Evolutionary conservation across 2,797 vertebrate species (phyloP).

Genomic region (Enteromius paludinosus): DNA sequence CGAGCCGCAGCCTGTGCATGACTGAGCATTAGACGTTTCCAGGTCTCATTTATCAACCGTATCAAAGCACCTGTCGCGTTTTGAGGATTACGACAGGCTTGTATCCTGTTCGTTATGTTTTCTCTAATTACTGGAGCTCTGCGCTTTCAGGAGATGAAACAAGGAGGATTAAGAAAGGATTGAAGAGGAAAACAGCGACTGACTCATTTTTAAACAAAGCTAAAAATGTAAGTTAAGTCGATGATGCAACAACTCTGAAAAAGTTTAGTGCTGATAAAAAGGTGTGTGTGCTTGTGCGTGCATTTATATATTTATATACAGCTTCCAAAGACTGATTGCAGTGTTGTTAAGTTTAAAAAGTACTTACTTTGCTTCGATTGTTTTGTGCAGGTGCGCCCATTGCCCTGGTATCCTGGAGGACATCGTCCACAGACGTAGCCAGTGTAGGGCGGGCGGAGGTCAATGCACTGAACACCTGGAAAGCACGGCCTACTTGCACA

Average conservation of each 20-base stretch:
- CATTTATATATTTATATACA: background rate
- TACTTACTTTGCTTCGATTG: constrained; percentile 65
- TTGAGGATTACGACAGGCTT: constrained; percentile 34
- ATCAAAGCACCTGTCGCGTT: constrained; percentile 43
- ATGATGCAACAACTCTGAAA: constrained; percentile 1
- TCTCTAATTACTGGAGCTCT: constrained; percentile 40
- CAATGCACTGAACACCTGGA: constrained; percentile 79
- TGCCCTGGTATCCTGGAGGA: constrained; percentile 77
- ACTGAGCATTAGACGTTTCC: constrained; percentile 17
- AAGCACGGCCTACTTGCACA: constrained; percentile 82
- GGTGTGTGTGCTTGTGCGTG: background rate
- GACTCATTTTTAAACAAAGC: constrained; percentile 5
- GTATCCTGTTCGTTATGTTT: constrained; percentile 34
- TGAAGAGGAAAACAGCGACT: constrained; percentile 9
- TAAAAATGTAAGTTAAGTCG: constrained; percentile 6
- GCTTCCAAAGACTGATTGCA: background rate
- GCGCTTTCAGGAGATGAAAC: constrained; percentile 19
- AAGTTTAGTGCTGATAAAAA: constrained; percentile 4
- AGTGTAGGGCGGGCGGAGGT: constrained; percentile 74
- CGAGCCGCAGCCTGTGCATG: constrained; percentile 1
- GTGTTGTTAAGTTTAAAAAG: background rate
- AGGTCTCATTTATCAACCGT: constrained; percentile 42
- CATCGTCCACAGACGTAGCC: constrained; percentile 83
- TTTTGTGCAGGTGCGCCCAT: constrained; percentile 76
- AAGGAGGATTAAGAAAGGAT: constrained; percentile 40